Percentiles rank a stretch among this genome's conserved stretches.
Evolutionary conservation across 2,113 vertebrate genomes (phyloP).

Genomic region (Acinonyx jubatus): DNA sequence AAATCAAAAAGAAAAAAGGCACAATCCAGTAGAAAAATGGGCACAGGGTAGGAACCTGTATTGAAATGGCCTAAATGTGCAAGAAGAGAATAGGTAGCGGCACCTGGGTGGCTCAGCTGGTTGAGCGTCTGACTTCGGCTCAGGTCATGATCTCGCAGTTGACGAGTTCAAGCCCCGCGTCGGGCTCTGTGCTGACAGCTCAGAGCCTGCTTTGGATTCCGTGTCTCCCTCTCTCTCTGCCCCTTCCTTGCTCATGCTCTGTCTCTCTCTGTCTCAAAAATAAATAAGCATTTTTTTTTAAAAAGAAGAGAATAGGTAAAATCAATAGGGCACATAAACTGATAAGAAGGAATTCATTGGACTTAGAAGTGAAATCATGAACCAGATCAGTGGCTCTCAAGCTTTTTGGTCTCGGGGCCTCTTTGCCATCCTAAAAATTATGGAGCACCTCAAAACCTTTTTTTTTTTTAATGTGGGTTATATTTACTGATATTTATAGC

Average conservation of each 20-base stretch:
- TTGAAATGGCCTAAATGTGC: background rate
- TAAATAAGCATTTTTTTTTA: background rate
- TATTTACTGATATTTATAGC: background rate
- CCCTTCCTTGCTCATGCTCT: no score
- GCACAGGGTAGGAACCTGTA: background rate
- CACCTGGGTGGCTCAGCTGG: no score
- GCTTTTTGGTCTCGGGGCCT: background rate
- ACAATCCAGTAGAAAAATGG: background rate
- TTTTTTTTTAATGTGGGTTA: background rate
- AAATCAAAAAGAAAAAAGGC: background rate
- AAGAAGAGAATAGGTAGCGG: background rate
- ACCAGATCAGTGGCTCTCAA: background rate
- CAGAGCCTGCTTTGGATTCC: no score
- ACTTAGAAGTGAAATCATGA: background rate
- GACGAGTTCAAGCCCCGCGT: no score
- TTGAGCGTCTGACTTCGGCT: no score
- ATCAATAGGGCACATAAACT: fast-evolving
- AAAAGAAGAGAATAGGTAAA: background rate
- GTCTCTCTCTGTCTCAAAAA: no score
- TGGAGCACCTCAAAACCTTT: background rate
- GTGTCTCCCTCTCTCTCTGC: no score
- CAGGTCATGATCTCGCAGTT: no score
- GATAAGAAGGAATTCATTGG: background rate
- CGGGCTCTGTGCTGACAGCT: no score
- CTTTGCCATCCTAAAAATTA: background rate